Evolutionary conservation across 2,888 invertebrate genomes (phyloP).

Genomic region (Limnephilus marmoratus): DNA sequence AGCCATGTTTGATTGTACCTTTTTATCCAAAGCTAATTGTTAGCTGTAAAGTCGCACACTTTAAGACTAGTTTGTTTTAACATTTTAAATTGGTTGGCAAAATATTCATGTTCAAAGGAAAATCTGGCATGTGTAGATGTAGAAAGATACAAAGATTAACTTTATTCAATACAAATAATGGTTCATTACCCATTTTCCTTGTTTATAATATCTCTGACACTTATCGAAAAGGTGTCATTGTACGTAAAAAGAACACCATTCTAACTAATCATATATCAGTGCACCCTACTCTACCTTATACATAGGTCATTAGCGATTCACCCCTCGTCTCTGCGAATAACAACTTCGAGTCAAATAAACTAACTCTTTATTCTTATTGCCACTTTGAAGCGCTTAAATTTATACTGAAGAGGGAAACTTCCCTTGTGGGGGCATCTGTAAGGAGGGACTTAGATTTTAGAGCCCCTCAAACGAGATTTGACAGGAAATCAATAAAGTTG

Average conservation of each 20-base stretch:
- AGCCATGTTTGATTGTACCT: no score
- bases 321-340: conserved; percentile 20
- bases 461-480: not conserved
- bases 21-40: no score
- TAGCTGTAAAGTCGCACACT: no score
- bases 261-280: not conserved
- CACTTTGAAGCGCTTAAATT: conserved; percentile 23
- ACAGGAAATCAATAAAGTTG: conserved; percentile 2
- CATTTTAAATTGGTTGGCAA: no score
- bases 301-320: conserved; percentile 12
- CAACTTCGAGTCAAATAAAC: conserved; percentile 34
- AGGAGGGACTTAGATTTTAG: not conserved
- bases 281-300: not conserved
- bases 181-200: no score
- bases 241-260: not conserved
- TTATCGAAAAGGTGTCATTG: not conserved
- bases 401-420: conserved; percentile 68
- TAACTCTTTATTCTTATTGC: conserved; percentile 30
- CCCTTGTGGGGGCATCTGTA: conserved; percentile 68
- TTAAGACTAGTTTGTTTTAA: no score
- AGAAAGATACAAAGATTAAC: no score
- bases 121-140: no score
- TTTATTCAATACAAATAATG: no score
- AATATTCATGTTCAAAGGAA: no score
- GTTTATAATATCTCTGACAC: not conserved